Base-by-base conservation (phyloP, 2,888 invertebrate genomes). In the Ornithoptera priamus region DNA sequence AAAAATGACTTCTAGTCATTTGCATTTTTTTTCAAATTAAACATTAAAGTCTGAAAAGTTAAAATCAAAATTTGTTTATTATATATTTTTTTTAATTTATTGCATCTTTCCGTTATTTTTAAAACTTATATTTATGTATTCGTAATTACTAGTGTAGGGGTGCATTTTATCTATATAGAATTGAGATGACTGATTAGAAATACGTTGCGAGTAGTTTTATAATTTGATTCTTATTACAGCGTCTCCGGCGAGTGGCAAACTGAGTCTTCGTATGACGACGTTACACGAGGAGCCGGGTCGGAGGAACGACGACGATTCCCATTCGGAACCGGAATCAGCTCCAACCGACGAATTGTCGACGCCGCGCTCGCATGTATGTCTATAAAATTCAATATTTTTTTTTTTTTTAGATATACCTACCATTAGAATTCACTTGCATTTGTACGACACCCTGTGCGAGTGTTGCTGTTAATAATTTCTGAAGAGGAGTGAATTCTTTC, bases 231-330 rank as follows among this genome's bases (percentile, higher is more conserved):
- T 66, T 24, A 68, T 85, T 93, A 75, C 87, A 95, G 97, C 96
- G 77, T 97, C 97, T 58, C 97, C 97, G 60, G 98, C 97, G 75
- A 95, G 96, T 77, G 94, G 95, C 74, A 98, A 98, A 90, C 87
- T 97, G 78, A 96, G 97, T 62, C 93, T 97, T 80, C 95, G 98
- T 62, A 97, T 98, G 97, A 97, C 97, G 65, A 98, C 98, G 0
- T 88, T 98, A 61, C 96, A 98, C 81, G 98, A 98, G 85, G 98
- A 98, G 87, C 95, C 95, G 17, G 90, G 90, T 1, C 77, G 91
- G 17, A 79, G 89, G 17, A 89, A 88, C 72, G 90, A 90, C 58
- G 93, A 93, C 1, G 93, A 93, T 71, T 92, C 93, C 0, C 93
- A 92, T 71, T 93, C 93, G 2, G 93, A 93, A 75, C 93, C 93